Evolutionary conservation across 2,888 invertebrate species (phyloP).

Genomic region (Girardia tigrina): DNA sequence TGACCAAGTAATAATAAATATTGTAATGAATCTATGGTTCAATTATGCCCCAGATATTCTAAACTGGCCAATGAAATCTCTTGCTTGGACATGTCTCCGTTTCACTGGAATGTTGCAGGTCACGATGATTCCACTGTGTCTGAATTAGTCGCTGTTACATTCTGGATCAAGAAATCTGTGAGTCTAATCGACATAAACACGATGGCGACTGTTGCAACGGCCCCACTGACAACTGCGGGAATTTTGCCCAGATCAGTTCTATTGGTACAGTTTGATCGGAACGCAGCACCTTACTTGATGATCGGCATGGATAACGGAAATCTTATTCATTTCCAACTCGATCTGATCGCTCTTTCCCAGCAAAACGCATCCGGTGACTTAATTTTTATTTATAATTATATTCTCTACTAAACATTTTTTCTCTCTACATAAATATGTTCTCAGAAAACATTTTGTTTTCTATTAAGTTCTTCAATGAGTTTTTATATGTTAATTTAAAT

Average conservation of each 20-base stretch:
- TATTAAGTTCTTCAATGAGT: no score
- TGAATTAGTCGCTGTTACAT: slow-evolving; percentile 62
- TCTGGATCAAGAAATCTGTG: slow-evolving; percentile 71
- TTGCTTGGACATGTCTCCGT: slow-evolving; percentile 10
- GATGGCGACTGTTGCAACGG: neutral
- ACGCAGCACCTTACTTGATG: slow-evolving; percentile 53
- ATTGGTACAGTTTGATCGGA: slow-evolving; percentile 80
- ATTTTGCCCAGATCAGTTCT: slow-evolving; percentile 88
- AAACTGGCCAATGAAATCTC: neutral
- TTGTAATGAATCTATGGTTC: no score
- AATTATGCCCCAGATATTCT: no score
- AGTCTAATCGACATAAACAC: neutral
- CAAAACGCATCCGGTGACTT: neutral
- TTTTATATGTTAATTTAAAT: no score
- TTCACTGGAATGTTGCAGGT: slow-evolving; percentile 3
- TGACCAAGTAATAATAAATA: slow-evolving; percentile 56
- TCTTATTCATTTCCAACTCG: slow-evolving; percentile 81
- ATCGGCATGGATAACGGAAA: slow-evolving; percentile 86
- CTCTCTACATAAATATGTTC: no score
- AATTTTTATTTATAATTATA: no score
- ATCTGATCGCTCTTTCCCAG: slow-evolving; percentile 44
- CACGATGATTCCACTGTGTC: neutral
- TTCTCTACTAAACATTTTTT: no score
- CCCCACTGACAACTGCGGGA: slow-evolving; percentile 68
- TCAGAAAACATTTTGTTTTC: no score